Conservation (phyloP, 2,888 invertebrate genomes). For the Chorisops tibialis region DNA sequence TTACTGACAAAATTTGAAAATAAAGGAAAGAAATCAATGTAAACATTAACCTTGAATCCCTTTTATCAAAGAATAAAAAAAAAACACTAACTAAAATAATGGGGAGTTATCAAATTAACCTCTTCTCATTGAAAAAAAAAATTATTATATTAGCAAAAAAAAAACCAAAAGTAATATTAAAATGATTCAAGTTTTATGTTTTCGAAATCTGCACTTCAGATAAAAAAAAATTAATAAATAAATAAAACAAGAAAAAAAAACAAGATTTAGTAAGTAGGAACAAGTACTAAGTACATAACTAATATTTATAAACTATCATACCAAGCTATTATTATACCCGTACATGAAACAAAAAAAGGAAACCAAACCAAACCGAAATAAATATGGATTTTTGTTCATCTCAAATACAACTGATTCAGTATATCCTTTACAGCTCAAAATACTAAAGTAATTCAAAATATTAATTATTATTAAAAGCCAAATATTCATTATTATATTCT, state of each 20-base stretch:
- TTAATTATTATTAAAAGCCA: background rate
- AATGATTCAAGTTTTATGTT: conserved; percentile 24
- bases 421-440: conserved; percentile 24
- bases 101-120: conserved; percentile 18
- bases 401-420: conserved; percentile 15
- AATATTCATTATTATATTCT: too few species aligned
- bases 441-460: conserved; percentile 15
- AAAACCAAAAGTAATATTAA: conserved; percentile 21
- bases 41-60: conserved; percentile 23
- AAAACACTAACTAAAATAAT: background rate
- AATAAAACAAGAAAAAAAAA: conserved; percentile 5
- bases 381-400: conserved; percentile 20
- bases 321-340: conserved; percentile 35
- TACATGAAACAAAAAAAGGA: conserved; percentile 23
- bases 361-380: conserved; percentile 25
- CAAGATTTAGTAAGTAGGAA: conserved; percentile 35
- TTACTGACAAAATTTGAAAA: conserved; percentile 26
- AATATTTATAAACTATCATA: conserved; percentile 37
- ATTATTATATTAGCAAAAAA: conserved; percentile 22
- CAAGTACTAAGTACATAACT: conserved; percentile 37
- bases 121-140: conserved; percentile 19
- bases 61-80: conserved; percentile 20
- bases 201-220: conserved; percentile 21
- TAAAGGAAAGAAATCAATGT: conserved; percentile 16
- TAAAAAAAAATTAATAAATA: conserved; percentile 8